Base-by-base conservation (phyloP, 2,888 invertebrate species). In the Helicoverpa assulta region DNA sequence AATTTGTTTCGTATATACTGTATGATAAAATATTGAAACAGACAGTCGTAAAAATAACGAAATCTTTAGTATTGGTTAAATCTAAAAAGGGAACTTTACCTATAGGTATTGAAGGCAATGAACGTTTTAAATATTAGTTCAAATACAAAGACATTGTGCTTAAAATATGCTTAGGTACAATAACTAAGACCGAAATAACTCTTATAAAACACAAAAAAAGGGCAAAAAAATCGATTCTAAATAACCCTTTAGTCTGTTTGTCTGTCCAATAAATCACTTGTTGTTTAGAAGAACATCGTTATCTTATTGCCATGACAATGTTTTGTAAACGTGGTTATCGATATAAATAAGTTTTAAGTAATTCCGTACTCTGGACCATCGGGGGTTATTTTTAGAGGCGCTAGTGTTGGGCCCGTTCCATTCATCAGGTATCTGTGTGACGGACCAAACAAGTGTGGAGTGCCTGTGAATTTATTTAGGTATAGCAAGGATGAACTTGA, bases 311-410 rank as follows among this genome's bases (percentile, higher is more conserved):
- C 85, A 83, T 87, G 89, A 88, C 89, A 88, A 88, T 91, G 86
- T 93, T 93, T 93, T 91, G 94, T 94, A 91, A 93, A 92, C 86
- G 87, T 61, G 77, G 81, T 88, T 92, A 91, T 92, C 90, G 85
- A 89, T 87, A 88, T 92, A 91, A 93, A 92, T 91, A 92, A 91
- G 85, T 91, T 93, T 91, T 92, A 89, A 92, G 92, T 93, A 91
- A 94, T 89, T 90, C 90, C 90, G 91, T 92, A 92, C 91, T 92
- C 85, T 93, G 92, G 88, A 92, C 91, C 89, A 90, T 77, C 65
- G 77, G 68, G 77, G 80, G 87, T 70, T 92, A 93, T 94, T 93
- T 92, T 94, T 93, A 94, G 91, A 84, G 80, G 84, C 73, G 73
- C 81, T 47, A 77, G 73, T 77, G 80, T 73, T 73, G 71, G 81